A percentile compares a stretch with the other conserved stretches of the same genome.
phyloP scores from a whole-genome alignment of 2,113 vertebrate species.

The Gulo gulo region DNA sequence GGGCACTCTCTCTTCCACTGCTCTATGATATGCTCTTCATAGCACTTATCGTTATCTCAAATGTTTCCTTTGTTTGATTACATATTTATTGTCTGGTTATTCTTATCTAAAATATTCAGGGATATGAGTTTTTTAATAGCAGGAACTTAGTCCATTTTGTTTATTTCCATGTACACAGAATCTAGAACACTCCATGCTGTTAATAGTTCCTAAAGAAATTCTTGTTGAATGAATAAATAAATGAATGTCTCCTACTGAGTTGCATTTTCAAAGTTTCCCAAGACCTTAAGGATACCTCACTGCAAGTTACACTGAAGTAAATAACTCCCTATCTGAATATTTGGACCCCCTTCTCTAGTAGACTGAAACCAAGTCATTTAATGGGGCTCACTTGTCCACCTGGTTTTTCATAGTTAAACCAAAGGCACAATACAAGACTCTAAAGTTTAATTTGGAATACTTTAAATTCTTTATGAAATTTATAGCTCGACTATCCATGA shows the following conservation, averaged over 20 bases:
- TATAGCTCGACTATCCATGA: not conserved
- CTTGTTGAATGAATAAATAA: not conserved
- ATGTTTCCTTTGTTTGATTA: not conserved
- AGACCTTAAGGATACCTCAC: not conserved
- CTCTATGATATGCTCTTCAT: not conserved
- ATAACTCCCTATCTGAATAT: not conserved
- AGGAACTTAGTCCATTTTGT: not conserved
- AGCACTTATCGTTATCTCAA: not conserved
- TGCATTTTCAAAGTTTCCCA: not conserved
- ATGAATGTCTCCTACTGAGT: not conserved
- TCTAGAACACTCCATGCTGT: not conserved
- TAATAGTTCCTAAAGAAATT: not conserved
- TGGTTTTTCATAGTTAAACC: constrained; percentile 8
- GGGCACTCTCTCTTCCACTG: not conserved
- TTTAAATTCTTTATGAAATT: constrained; percentile 52
- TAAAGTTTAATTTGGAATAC: constrained; percentile 18
- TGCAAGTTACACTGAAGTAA: not conserved
- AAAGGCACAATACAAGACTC: not conserved
- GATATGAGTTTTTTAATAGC: not conserved
- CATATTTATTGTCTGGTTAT: not conserved
- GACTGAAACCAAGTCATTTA: not conserved
- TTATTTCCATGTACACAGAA: not conserved
- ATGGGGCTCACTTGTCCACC: not conserved
- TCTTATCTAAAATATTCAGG: not conserved
- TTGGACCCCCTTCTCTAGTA: not conserved